These are phyloP conservation scores for Eupithecia abbreviata DNA, from an alignment of 2,888 invertebrate species.

Conservation along the genomic window DNA sequence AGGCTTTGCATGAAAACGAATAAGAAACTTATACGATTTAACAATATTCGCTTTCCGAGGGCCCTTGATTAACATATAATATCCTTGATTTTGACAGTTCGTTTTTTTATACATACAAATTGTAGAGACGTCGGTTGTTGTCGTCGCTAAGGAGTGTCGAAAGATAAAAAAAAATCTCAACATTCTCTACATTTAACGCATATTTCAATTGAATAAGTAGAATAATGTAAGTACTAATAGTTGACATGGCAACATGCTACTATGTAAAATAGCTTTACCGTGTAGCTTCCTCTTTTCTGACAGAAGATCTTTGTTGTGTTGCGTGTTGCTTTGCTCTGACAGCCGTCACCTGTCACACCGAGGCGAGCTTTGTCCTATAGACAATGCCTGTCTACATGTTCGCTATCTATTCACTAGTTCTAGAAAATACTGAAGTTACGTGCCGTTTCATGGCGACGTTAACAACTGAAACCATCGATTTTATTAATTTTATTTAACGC, in stretches of 20 bases:
- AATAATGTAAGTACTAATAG: slow-evolving; percentile 2
- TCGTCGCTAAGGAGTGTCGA: neutral
- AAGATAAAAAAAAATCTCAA: neutral
- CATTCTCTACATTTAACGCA: neutral
- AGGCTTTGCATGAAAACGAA: neutral
- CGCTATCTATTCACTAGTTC: neutral
- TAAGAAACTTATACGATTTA: neutral
- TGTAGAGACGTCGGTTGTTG: neutral
- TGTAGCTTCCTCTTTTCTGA: slow-evolving; percentile 14
- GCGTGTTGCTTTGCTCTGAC: neutral
- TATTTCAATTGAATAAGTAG: neutral
- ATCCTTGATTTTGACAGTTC: neutral
- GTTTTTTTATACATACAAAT: neutral
- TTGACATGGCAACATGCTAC: neutral
- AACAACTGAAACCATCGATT: neutral
- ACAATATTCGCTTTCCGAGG: too few species aligned
- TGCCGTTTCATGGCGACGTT: neutral
- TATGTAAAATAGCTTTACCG: neutral
- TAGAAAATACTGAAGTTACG: neutral
- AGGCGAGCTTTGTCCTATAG: slow-evolving; percentile 19
- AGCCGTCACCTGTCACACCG: slow-evolving; percentile 29
- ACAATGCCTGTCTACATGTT: slow-evolving; percentile 16
- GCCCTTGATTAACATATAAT: too few species aligned
- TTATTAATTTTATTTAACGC: neutral
- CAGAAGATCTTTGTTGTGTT: neutral